These are phyloP conservation scores for Microcebus tavaratra DNA, from an alignment of 2,113 vertebrate genomes.

Conservation along the genomic window DNA sequence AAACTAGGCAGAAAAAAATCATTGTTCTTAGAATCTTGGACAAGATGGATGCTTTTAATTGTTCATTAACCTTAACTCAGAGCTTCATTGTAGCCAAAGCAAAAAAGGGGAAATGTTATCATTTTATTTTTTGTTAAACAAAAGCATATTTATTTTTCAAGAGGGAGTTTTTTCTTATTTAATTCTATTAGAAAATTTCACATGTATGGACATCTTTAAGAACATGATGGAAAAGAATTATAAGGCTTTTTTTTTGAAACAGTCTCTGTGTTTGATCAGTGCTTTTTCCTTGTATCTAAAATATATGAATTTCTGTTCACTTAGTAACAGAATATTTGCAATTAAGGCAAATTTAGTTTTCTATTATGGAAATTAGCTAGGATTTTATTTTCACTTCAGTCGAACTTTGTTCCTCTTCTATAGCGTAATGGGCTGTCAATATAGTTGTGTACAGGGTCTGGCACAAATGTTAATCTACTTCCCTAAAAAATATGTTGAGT, in stretches of 20 bases:
- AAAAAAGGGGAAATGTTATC: neutral
- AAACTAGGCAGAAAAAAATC: neutral
- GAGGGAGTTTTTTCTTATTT: neutral
- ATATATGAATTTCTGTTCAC: neutral
- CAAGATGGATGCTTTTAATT: neutral
- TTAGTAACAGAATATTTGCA: neutral
- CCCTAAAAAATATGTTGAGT: neutral
- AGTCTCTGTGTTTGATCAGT: neutral
- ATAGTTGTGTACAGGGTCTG: neutral
- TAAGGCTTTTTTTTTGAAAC: neutral
- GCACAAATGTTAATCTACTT: neutral
- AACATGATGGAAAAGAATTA: neutral
- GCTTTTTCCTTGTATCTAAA: neutral
- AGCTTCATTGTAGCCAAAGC: neutral
- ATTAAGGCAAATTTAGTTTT: neutral
- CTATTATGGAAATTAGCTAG: neutral
- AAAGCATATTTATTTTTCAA: constrained; percentile 13
- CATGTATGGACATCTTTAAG: neutral
- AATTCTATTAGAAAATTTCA: neutral
- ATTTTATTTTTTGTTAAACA: neutral
- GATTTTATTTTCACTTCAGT: neutral
- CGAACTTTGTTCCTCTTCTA: neutral
- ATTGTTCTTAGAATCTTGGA: neutral
- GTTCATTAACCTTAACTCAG: neutral
- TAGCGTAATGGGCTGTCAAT: neutral